phyloP scores from a whole-genome alignment of 37 sponge, comb jelly and placozoan species.

The Halisarca cf. caerulea region DNA sequence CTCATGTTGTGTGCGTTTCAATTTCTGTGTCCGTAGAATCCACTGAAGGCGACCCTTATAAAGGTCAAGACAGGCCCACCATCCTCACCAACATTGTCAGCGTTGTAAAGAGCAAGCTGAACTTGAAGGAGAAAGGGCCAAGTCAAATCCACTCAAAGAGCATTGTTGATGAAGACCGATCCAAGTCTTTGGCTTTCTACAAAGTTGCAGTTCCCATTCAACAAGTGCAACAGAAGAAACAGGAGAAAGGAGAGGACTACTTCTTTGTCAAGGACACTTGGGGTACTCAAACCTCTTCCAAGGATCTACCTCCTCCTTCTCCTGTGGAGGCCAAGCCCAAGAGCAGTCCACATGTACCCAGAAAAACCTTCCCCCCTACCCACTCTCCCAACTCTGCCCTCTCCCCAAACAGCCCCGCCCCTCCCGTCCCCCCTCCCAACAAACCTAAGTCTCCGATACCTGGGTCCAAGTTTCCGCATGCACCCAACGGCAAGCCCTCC shows the following conservation, averaged over 20 bases:
- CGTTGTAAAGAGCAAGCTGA: slow-evolving; percentile 5
- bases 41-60: too few species aligned
- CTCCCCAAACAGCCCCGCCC: too few species aligned
- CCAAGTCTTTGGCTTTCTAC: slow-evolving; percentile 49
- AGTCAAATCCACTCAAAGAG: slow-evolving; percentile 41
- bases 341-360: neutral
- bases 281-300: neutral
- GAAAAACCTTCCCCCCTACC: neutral
- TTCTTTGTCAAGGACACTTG: slow-evolving; percentile 40
- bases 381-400: too few species aligned
- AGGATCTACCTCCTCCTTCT: neutral
- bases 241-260: slow-evolving; percentile 15
- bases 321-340: neutral
- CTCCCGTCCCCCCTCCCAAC: neutral
- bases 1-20: too few species aligned
- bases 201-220: slow-evolving; percentile 18
- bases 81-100: neutral
- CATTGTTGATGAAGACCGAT: slow-evolving; percentile 31
- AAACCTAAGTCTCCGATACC: slow-evolving; percentile 14
- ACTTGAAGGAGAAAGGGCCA: neutral
- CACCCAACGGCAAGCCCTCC: slow-evolving; percentile 11
- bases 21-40: too few species aligned
- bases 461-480: neutral
- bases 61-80: neutral
- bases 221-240: neutral